These are phyloP conservation scores for Drosophila subobscura DNA, from an alignment of 1,140 invertebrate species.

Conservation along the genomic window DNA sequence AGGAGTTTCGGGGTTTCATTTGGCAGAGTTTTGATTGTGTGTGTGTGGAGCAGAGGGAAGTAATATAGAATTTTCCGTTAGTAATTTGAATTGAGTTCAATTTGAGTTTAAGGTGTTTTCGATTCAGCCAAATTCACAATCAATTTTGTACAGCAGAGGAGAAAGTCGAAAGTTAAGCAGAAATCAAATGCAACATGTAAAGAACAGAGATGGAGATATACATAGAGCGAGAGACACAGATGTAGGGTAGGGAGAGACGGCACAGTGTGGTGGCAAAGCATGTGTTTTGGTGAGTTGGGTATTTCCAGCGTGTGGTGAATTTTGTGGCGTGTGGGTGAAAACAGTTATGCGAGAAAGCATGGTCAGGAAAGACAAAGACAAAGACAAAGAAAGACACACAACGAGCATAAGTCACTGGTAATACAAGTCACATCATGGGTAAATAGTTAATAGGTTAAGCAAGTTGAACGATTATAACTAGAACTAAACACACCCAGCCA, in stretches of 20 bases:
- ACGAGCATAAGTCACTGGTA: constrained; percentile 82
- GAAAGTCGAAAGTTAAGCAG: not conserved
- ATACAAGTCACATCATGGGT: constrained; percentile 44
- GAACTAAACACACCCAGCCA: no score
- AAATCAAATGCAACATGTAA: constrained; percentile 13
- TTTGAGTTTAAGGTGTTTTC: constrained; percentile 24
- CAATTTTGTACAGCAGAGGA: constrained; percentile 36
- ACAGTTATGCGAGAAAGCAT: constrained; percentile 74
- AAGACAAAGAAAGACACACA: constrained; percentile 81
- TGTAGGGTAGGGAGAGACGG: not conserved
- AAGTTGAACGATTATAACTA: constrained; percentile 22
- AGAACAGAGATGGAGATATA: constrained; percentile 9
- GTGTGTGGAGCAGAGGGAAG: constrained; percentile 23
- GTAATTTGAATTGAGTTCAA: constrained; percentile 58
- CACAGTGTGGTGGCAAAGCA: constrained; percentile 19
- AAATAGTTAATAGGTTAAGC: constrained; percentile 36
- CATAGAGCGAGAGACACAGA: constrained; percentile 8
- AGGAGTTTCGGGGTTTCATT: constrained; percentile 22
- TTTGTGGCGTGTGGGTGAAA: constrained; percentile 18
- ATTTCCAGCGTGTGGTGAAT: not conserved
- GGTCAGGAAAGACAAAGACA: constrained; percentile 69
- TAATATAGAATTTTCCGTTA: constrained; percentile 74
- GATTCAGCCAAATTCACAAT: constrained; percentile 61
- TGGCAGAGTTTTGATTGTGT: constrained; percentile 1
- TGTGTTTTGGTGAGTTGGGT: constrained; percentile 14